phyloP scores from a whole-genome alignment of 1,140 invertebrate species.

The Geopemphigus sp. region DNA sequence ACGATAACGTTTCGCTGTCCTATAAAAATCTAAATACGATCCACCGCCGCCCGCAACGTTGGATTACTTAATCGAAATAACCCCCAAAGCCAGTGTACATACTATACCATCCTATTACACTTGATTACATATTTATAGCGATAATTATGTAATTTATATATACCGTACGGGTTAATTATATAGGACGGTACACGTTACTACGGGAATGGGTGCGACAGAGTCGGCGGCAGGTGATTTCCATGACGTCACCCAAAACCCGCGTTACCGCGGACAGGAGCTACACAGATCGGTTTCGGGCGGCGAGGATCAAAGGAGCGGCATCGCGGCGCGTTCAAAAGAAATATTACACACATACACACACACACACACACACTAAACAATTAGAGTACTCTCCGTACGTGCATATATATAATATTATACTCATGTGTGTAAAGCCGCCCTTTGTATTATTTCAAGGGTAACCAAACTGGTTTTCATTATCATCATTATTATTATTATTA shows the following conservation, averaged over 20 bases:
- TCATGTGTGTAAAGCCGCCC: neutral
- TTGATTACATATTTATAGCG: no score
- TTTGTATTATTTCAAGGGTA: conserved; percentile 45
- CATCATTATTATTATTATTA: neutral
- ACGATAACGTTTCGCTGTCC: no score
- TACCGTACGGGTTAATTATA: no score
- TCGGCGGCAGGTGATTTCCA: conserved; percentile 29
- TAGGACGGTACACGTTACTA: neutral
- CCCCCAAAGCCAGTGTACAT: no score
- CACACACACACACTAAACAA: conserved; percentile 39
- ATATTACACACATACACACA: conserved; percentile 3
- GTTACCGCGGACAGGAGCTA: neutral
- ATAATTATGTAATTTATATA: no score
- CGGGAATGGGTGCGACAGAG: neutral
- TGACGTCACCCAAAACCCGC: neutral
- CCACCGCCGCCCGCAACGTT: no score
- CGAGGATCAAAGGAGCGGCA: conserved; percentile 37
- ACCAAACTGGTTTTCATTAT: conserved; percentile 34
- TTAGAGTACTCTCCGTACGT: conserved; percentile 28
- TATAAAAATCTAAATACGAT: no score
- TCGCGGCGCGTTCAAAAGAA: conserved; percentile 31
- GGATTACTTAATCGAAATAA: no score
- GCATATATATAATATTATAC: conserved; percentile 8
- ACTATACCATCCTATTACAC: no score
- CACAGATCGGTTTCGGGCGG: neutral